Percentiles rank a stretch among this genome's conserved stretches.
phyloP scores from a whole-genome alignment of 2,113 vertebrate species.

The Hemibagrus wyckioides region DNA sequence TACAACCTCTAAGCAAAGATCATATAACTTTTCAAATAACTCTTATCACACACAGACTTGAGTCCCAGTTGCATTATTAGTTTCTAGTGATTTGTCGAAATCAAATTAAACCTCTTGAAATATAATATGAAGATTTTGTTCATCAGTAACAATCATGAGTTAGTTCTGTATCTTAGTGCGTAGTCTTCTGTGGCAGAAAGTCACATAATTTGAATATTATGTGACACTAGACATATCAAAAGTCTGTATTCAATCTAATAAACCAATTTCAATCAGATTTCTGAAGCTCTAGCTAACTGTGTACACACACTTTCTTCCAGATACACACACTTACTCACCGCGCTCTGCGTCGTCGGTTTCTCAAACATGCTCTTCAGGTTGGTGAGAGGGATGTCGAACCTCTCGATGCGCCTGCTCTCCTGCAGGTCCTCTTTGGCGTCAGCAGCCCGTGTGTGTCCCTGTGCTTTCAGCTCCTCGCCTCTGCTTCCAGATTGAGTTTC shows the following conservation, averaged over 20 bases:
- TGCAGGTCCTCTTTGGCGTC: slow-evolving; percentile 68
- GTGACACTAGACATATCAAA: not conserved
- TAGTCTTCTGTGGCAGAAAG: not conserved
- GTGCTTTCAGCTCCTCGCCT: slow-evolving; percentile 63
- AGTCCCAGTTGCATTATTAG: not conserved
- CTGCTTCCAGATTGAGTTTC: slow-evolving; percentile 80
- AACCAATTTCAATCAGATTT: not conserved
- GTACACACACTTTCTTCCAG: not conserved
- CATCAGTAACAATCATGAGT: not conserved
- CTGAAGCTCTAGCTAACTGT: not conserved
- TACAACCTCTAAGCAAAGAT: not conserved
- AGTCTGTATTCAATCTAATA: not conserved
- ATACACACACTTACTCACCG: slow-evolving; percentile 62
- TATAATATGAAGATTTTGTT: not conserved
- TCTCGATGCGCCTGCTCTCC: slow-evolving; percentile 69
- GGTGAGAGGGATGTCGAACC: slow-evolving; percentile 73
- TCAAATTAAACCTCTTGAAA: not conserved
- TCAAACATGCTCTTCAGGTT: slow-evolving; percentile 79
- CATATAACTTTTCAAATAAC: not conserved
- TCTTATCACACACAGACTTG: not conserved
- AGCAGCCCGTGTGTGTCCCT: slow-evolving; percentile 59
- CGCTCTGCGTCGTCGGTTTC: slow-evolving; percentile 56
- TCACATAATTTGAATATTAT: not conserved
- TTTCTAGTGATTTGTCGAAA: not conserved
- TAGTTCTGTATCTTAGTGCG: not conserved